A percentile compares a stretch with the other conserved stretches of the same genome.
Evolutionary conservation across 2,797 vertebrate genomes (phyloP).

Genomic region (Scomberomorus guttatus): DNA sequence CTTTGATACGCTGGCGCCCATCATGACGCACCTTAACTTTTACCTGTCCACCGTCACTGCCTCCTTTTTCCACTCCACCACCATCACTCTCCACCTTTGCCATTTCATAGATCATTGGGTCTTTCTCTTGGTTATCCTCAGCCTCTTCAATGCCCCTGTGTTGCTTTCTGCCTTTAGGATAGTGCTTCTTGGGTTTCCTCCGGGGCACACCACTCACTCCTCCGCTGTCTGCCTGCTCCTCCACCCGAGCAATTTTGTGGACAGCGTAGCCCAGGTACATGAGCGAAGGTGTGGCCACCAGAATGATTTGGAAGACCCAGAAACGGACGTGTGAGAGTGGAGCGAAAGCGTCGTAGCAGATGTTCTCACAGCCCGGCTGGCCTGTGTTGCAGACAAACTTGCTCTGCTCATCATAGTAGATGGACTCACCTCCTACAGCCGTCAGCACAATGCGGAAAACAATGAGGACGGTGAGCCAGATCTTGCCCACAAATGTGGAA

Average conservation of each 20-base stretch:
- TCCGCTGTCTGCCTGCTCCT: slow-evolving; percentile 75
- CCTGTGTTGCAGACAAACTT: slow-evolving; percentile 96
- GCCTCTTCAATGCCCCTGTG: slow-evolving; percentile 82
- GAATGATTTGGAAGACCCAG: slow-evolving; percentile 97
- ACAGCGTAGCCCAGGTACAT: slow-evolving; percentile 95
- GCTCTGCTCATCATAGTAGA: slow-evolving; percentile 96
- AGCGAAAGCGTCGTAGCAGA: slow-evolving; percentile 95
- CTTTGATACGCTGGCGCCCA: slow-evolving; percentile 89
- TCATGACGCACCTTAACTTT: slow-evolving; percentile 89
- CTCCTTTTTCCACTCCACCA: slow-evolving; percentile 77
- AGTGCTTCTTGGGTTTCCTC: slow-evolving; percentile 70
- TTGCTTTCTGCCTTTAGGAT: slow-evolving; percentile 80
- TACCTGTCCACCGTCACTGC: slow-evolving; percentile 58
- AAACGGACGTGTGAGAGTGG: slow-evolving; percentile 96
- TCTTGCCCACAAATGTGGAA: slow-evolving; percentile 97
- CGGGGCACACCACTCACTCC: slow-evolving; percentile 77
- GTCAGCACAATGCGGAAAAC: slow-evolving; percentile 97
- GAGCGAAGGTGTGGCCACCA: slow-evolving; percentile 92
- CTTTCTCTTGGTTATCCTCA: slow-evolving; percentile 87
- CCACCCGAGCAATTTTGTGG: slow-evolving; percentile 91
- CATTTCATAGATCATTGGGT: slow-evolving; percentile 89
- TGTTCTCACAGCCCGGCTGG: slow-evolving; percentile 96
- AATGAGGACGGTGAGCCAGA: slow-evolving; percentile 94
- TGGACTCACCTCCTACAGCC: slow-evolving; percentile 95
- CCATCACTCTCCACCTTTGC: slow-evolving; percentile 87